Evolutionary conservation across 2,797 vertebrate species (phyloP).

Genomic region (Avahi laniger): DNA sequence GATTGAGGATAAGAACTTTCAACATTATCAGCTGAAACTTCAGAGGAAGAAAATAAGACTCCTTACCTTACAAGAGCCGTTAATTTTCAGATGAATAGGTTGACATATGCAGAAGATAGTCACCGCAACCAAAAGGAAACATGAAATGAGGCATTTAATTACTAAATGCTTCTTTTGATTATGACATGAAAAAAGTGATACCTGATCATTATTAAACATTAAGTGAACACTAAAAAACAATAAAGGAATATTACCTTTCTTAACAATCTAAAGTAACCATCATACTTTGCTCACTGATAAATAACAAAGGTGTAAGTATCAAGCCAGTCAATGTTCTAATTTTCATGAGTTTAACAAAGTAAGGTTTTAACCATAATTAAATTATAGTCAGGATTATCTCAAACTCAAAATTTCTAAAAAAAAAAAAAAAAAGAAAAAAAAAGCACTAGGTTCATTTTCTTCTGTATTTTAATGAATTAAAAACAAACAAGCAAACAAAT

Average conservation of each 20-base stretch:
- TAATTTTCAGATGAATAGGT: conserved; percentile 85
- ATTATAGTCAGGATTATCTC: conserved; percentile 5
- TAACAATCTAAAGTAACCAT: conserved; percentile 44
- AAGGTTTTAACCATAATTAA: conserved; percentile 5
- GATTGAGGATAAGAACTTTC: conserved; percentile 73
- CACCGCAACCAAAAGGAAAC: conserved; percentile 85
- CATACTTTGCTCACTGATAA: conserved; percentile 26
- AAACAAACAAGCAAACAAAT: conserved; percentile 32
- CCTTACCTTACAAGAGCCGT: conserved; percentile 99
- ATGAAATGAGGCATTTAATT: conserved; percentile 95
- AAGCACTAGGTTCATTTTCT: background rate
- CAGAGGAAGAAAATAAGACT: conserved; percentile 91
- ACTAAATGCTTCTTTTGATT: conserved; percentile 84
- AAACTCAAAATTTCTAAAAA: conserved; percentile 45
- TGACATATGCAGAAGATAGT: conserved; percentile 79
- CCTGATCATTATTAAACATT: conserved; percentile 48
- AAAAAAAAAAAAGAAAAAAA: background rate
- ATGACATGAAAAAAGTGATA: conserved; percentile 59
- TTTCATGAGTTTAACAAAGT: conserved; percentile 30
- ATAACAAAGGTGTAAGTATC: background rate
- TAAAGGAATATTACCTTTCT: conserved; percentile 19
- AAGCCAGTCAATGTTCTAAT: conserved; percentile 43
- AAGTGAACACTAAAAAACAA: conserved; percentile 29
- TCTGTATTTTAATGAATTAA: conserved; percentile 51
- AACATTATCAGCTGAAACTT: conserved; percentile 81